These are phyloP conservation scores for Pristionchus fissidentatus DNA, from an alignment of 2,888 invertebrate genomes.

Conservation along the genomic window DNA sequence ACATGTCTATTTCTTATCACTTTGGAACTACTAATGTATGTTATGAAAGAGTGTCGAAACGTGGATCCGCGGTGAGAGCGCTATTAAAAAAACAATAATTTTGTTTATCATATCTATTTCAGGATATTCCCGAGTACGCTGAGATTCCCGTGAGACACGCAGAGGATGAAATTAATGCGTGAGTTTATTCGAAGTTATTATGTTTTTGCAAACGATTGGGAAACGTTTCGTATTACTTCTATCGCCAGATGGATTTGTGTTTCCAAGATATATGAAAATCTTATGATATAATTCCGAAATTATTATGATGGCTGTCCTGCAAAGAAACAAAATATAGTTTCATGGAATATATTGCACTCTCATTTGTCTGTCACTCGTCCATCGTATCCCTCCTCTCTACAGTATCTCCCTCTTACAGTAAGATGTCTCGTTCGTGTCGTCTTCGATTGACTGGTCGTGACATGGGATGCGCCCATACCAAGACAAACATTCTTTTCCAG, in stretches of 20 bases:
- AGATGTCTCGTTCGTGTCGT: conserved; percentile 54
- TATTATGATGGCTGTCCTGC: not conserved
- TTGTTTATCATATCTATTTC: conserved; percentile 52
- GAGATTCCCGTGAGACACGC: conserved; percentile 97
- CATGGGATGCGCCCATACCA: conserved; percentile 93
- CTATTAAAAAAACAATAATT: not conserved
- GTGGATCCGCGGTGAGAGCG: no score
- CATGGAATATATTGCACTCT: not conserved
- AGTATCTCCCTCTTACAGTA: conserved; percentile 49
- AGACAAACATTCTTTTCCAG: conserved; percentile 92
- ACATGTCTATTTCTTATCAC: no score
- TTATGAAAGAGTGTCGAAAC: no score
- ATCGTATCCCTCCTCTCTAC: not conserved
- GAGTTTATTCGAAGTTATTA: conserved; percentile 54
- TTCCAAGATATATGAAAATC: not conserved
- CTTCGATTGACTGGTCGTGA: conserved; percentile 48
- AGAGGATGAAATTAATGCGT: conserved; percentile 93
- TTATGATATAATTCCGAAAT: not conserved
- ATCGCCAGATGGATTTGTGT: not conserved
- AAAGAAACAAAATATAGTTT: not conserved
- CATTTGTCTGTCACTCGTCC: not conserved
- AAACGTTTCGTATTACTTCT: not conserved
- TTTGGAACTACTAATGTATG: no score
- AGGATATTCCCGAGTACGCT: conserved; percentile 88
- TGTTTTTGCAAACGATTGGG: not conserved